These are phyloP conservation scores for Temnothorax nylanderi DNA, from an alignment of 1,140 invertebrate species.

Conservation along the genomic window DNA sequence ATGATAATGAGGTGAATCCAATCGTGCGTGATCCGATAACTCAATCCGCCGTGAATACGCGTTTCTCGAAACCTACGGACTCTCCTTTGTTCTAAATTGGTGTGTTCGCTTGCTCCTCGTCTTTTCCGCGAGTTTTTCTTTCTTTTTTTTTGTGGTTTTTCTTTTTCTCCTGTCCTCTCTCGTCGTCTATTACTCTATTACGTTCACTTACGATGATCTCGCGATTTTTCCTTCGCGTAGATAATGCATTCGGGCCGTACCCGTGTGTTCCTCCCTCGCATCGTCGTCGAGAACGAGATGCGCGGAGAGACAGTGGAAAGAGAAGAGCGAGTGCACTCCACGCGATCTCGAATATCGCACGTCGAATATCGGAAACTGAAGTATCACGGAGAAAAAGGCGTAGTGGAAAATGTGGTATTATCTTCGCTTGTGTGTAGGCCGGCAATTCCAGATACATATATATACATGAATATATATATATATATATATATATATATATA, in stretches of 20 bases:
- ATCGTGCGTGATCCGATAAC: constrained; percentile 15
- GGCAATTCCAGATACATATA: constrained; percentile 45
- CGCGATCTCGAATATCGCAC: not conserved
- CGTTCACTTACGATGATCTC: not conserved
- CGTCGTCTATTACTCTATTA: constrained; percentile 17
- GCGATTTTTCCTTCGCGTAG: not conserved
- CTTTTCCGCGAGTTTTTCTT: not conserved
- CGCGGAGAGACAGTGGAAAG: constrained; percentile 32
- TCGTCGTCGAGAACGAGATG: not conserved
- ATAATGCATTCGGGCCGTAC: not conserved
- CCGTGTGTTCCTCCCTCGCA: not conserved
- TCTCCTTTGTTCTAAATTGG: not conserved
- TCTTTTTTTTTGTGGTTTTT: not conserved
- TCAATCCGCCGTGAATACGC: constrained; percentile 8
- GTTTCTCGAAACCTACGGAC: not conserved
- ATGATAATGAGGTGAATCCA: constrained; percentile 41
- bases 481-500: constrained; percentile 25
- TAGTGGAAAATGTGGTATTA: not conserved
- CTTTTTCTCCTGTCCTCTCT: not conserved
- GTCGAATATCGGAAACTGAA: not conserved
- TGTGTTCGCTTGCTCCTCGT: constrained; percentile 10
- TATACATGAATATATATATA: constrained; percentile 1
- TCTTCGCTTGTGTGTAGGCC: constrained; percentile 29
- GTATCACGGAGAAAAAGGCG: constrained; percentile 6
- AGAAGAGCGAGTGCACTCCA: constrained; percentile 39